phyloP scores from a whole-genome alignment of 2,797 vertebrate genomes.

The Cirrhinus molitorella region DNA sequence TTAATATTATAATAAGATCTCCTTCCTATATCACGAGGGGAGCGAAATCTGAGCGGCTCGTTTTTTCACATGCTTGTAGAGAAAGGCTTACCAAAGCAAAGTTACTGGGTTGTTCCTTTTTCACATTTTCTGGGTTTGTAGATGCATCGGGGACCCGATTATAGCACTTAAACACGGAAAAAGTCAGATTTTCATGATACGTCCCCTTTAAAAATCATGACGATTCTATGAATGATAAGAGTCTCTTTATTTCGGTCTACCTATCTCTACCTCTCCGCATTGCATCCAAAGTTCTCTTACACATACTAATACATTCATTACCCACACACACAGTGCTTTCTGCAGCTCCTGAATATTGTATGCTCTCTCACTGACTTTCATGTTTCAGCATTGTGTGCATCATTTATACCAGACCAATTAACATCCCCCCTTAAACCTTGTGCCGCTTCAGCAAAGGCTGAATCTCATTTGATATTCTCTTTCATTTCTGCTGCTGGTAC shows the following conservation, averaged over 20 bases:
- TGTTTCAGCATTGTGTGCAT: conserved; percentile 47
- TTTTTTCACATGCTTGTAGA: too few species aligned
- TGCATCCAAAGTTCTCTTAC: background rate
- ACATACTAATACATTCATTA: conserved; percentile 7
- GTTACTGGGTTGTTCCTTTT: too few species aligned
- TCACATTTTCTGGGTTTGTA: too few species aligned
- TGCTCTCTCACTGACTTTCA: conserved; percentile 42
- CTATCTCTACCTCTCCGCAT: background rate
- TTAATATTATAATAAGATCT: too few species aligned
- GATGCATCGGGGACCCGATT: too few species aligned
- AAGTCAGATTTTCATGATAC: too few species aligned
- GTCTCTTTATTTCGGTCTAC: background rate
- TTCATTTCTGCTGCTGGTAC: conserved; percentile 65
- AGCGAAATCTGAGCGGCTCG: too few species aligned
- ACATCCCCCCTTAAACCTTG: conserved; percentile 39
- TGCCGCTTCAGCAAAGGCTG: conserved; percentile 27
- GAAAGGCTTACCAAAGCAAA: too few species aligned
- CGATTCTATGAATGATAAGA: background rate
- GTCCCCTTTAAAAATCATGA: background rate
- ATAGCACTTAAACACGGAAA: too few species aligned
- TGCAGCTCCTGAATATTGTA: conserved; percentile 49
- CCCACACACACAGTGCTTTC: background rate
- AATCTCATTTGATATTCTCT: conserved; percentile 70
- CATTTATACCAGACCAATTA: conserved; percentile 52
- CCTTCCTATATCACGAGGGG: too few species aligned